Base-by-base conservation (phyloP, 2,888 invertebrate genomes). In the Sussaba pulchella region DNA sequence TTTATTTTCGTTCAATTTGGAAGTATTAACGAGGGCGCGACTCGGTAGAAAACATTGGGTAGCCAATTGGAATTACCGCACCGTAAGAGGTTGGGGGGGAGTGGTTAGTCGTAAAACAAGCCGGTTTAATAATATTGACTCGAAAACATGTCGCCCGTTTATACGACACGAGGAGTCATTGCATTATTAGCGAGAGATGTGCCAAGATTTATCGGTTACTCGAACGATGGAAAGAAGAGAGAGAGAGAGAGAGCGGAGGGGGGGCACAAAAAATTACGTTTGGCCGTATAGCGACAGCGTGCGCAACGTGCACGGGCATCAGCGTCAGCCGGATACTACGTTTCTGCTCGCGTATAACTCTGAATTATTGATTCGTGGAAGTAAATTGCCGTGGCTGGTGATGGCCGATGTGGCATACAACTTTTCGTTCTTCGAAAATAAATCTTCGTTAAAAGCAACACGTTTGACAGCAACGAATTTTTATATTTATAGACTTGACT, bases 291-390 rank as follows among this genome's bases (percentile, higher is more conserved):
- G 45, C 47, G 74, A 54, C 50, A 10, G 24, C 41, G 12, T 64
- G 59, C 57, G 54, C 39, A 19, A 2, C 31, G 31, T 26, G 66
- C 47, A n/a, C 47, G 31, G 19, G 31, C 74, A 75, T 52, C 66
- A 43, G 43, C 73, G 36, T 50, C 45, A 66, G 26, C 66, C 66
- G 36, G 24, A 59, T 36, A 39, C 50, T 57, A 41, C 54, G 31
- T 66, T n/a, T 57, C 50, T 45, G 19, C 66, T 57, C 66, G 57
- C 66, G 57, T 66, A 59, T 74, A 74, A 78, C 72, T 69, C 77
- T 82, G 78, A 76, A 76, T 82, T 76, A 79, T 82, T 73, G 64
- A 82, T 82, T 82, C 70, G 66, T 59, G 59, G 67, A 73, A 76
- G 72, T 70, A 76, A 79, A 75, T 61, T 61, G 74, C 67, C 47